These are phyloP conservation scores for Oasisia sp. DNA, from an alignment of 2,888 invertebrate species.

Conservation along the genomic window DNA sequence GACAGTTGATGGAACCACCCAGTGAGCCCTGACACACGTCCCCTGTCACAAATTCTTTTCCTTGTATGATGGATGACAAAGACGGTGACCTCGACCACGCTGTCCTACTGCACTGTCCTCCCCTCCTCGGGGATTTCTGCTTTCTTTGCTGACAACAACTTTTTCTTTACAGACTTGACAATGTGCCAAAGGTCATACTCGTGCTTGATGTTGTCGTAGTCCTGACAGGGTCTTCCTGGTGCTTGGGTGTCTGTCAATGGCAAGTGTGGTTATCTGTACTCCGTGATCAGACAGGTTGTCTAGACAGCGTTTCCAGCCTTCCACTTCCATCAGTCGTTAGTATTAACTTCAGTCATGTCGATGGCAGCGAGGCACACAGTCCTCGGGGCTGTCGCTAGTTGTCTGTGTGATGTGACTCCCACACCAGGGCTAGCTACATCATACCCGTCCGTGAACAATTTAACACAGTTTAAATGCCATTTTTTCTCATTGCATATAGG, in stretches of 20 bases:
- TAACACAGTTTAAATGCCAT: too few relatives aligned
- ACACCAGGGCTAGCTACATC: too few relatives aligned
- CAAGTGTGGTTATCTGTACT: too few relatives aligned
- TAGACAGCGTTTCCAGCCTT: not conserved
- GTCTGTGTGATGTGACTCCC: too few relatives aligned
- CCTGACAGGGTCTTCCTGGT: not conserved
- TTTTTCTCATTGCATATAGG: too few relatives aligned
- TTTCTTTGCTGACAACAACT: not conserved
- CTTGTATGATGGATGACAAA: too few relatives aligned
- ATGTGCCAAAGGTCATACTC: slow-evolving; percentile 22
- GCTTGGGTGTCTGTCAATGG: not conserved
- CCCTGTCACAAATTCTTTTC: too few relatives aligned
- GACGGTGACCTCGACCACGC: not conserved
- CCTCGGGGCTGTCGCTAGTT: not conserved
- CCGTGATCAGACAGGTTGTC: not conserved
- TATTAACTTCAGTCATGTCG: not conserved
- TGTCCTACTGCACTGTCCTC: not conserved
- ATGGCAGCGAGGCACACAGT: not conserved
- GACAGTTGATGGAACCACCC: too few relatives aligned
- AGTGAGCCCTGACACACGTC: too few relatives aligned
- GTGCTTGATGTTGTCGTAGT: not conserved
- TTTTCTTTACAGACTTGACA: slow-evolving; percentile 24
- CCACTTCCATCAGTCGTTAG: not conserved
- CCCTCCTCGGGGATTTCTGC: not conserved
- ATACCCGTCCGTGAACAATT: too few relatives aligned